Percentiles rank a stretch among this genome's conserved stretches.
These are phyloP conservation scores for Synaphobranchus kaupii DNA, from an alignment of 2,797 vertebrate genomes.

Conservation along the genomic window DNA sequence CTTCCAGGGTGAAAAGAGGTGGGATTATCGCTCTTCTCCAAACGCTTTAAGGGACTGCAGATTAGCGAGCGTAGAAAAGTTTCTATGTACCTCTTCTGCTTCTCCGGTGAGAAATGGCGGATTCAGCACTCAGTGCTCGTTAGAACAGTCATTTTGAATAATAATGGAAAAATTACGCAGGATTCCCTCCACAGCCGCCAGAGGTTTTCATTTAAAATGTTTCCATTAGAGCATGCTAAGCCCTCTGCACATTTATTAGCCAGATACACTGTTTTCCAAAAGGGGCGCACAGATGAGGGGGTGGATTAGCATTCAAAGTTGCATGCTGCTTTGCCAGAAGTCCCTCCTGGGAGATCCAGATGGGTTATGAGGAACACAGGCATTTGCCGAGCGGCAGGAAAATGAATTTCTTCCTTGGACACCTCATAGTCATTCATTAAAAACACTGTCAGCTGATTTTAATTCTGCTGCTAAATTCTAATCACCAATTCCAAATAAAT, in stretches of 20 bases:
- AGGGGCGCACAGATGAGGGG: not conserved
- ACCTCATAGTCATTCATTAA: not conserved
- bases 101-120: not conserved
- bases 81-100: not conserved
- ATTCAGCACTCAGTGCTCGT: not conserved
- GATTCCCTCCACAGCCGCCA: not conserved
- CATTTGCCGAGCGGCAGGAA: not conserved
- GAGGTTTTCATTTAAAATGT: constrained; percentile 10
- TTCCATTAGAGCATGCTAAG: not conserved
- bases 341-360: not conserved
- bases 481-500: not conserved
- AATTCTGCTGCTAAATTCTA: not conserved
- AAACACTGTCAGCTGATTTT: not conserved
- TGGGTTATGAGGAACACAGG: not conserved
- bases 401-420: not conserved
- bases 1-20: not conserved
- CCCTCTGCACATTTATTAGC: not conserved
- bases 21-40: not conserved
- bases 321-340: not conserved
- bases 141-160: not conserved
- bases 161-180: not conserved
- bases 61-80: no score
- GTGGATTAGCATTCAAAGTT: not conserved
- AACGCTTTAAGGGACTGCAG: not conserved
- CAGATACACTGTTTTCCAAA: not conserved